These are phyloP conservation scores for Vesta saturnalis DNA, from an alignment of 2,888 invertebrate species.

Conservation along the genomic window DNA sequence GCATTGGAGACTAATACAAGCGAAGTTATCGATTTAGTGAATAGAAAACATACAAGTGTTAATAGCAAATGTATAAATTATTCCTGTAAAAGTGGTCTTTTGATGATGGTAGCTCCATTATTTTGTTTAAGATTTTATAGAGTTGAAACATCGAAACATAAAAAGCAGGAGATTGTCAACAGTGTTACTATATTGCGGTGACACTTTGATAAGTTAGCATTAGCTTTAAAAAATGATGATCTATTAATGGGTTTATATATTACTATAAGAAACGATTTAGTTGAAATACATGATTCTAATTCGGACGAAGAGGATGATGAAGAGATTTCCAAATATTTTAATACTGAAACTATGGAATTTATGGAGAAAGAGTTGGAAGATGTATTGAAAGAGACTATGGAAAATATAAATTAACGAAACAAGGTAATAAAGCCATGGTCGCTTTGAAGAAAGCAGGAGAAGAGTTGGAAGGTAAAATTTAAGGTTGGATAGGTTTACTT, in stretches of 20 bases:
- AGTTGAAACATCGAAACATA: slow-evolving; percentile 55
- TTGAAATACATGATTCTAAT: slow-evolving; percentile 60
- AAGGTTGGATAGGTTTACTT: too few species aligned
- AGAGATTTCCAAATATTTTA: slow-evolving; percentile 46
- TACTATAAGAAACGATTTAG: slow-evolving; percentile 58
- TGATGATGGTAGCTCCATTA: slow-evolving; percentile 62
- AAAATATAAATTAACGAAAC: slow-evolving; percentile 62
- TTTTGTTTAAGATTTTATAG: slow-evolving; percentile 61
- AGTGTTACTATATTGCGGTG: slow-evolving; percentile 58
- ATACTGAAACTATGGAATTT: slow-evolving; percentile 54
- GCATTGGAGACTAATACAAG: slow-evolving; percentile 1
- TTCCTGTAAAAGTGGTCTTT: slow-evolving; percentile 62
- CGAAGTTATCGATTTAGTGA: slow-evolving; percentile 56
- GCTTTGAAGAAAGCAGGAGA: slow-evolving; percentile 58
- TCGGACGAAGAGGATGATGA: slow-evolving; percentile 53
- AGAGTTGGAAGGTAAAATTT: slow-evolving; percentile 58
- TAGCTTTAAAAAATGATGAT: slow-evolving; percentile 45
- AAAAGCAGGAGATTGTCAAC: slow-evolving; percentile 59
- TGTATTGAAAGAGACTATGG: slow-evolving; percentile 62
- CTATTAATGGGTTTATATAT: slow-evolving; percentile 53
- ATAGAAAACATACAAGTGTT: slow-evolving; percentile 43
- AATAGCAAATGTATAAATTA: slow-evolving; percentile 67
- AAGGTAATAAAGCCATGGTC: slow-evolving; percentile 59
- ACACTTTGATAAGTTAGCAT: slow-evolving; percentile 56
- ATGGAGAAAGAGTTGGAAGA: slow-evolving; percentile 62